Percentiles rank a stretch among this genome's conserved stretches.
Conservation (phyloP, 2,888 invertebrate genomes). For the Abrostola triplasia region DNA sequence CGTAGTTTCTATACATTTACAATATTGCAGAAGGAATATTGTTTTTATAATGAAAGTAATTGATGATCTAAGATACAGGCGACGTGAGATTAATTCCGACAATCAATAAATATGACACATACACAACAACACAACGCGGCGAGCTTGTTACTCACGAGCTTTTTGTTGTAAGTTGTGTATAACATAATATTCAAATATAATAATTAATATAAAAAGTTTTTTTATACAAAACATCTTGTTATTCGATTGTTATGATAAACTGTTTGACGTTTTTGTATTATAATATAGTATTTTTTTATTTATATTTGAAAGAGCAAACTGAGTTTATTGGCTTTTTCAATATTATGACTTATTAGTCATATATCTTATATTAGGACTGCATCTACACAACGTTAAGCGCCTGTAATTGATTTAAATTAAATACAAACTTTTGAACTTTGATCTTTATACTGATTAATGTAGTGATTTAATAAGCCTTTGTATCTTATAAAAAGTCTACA, state of each 20-base stretch:
- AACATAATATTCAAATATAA: not conserved
- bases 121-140: conserved; percentile 23
- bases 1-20: conserved; percentile 17
- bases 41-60: conserved; percentile 30
- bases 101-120: conserved; percentile 48
- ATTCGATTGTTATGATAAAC: not conserved
- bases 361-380: no score
- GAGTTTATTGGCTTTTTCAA: no score
- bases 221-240: not conserved
- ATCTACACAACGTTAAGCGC: no score
- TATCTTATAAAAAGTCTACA: no score
- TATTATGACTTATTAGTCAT: no score
- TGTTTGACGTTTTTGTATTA: not conserved
- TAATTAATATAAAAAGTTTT: not conserved
- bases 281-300: not conserved
- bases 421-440: no score
- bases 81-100: conserved; percentile 27
- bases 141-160: not conserved
- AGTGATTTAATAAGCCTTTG: no score
- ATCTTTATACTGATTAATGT: no score
- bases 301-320: no score
- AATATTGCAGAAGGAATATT: conserved; percentile 17
- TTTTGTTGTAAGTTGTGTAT: conserved; percentile 4
- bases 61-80: conserved; percentile 34
- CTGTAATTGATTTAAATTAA: no score